Evolutionary conservation across 2,797 vertebrate genomes (phyloP), one percentile per base, ranked within the genome.

Genomic region (Erpetoichthys calabaricus): DNA sequence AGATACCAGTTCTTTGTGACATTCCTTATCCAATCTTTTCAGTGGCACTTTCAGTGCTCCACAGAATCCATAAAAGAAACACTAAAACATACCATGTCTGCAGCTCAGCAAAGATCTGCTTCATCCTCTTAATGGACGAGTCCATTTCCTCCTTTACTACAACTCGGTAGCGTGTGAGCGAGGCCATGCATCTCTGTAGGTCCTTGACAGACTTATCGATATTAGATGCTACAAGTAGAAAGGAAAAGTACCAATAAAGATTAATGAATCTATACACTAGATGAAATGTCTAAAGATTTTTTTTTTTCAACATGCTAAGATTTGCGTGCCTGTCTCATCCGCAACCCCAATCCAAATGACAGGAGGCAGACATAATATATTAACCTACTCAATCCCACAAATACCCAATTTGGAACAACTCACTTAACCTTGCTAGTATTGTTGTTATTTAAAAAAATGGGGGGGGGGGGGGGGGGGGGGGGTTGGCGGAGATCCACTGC

Each of bases 71-170:
- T 49, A 49, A 49, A 49, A 7, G 5, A 49, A 25, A 49, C 3
- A 49, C 47, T 49, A 49, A 49, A 49, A 47, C 67, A 71, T 73
- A 98, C 94, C 91, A 91, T 70, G 80, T 91, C 77, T 96, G 93
- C 45, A 98, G 83, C 45, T 98, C 94, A 1, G 91, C 84, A 72
- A 98, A 98, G 2, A 86, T 89, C 70, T 83, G 89, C 70, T 97
- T 97, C 89, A 98, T 95, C 69, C 75, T 91, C 74, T 94, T 97
- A 75, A 97, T 87, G 9, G 94, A 97, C 0, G 82, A 76, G 61
- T 98, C 93, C 90, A 96, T 96, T 70, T 97, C 94, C 55, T 97
- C 92, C 72, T 90, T 94, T 61, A 98, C 87, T 67, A 97, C 85
- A 45, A 91, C 87, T 59, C 90, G 86, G 76, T 97, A 97, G 9